Evolutionary conservation across 1,140 invertebrate genomes (phyloP), one percentile per base, ranked within the genome.

Genomic region (Drosophila miranda): DNA sequence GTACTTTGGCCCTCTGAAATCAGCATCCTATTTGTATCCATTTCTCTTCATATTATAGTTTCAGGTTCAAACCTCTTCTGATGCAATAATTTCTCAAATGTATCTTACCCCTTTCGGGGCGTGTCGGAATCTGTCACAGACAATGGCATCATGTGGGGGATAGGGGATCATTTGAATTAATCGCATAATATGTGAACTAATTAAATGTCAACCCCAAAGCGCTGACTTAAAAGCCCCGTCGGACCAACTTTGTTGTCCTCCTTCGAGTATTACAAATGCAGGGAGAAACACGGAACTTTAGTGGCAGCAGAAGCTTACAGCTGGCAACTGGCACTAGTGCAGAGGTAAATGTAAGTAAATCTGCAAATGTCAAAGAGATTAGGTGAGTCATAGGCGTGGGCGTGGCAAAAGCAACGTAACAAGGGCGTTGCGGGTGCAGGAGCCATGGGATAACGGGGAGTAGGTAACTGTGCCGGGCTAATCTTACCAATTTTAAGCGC

Each of bases 401-500:
- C 71, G 55, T 54, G 62, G 62, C 48, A 38, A 38, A 11, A 11
- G 34, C 11, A 38, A 13, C 34, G 34, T 38, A 38, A 38, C 34
- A 13, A 5, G 34, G 11, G 34, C 2, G 34, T 9, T 38, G 34
- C 26, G n/a, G 34, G 41, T n/a, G 26, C 8, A 5, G 4, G 23
- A 5, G 23, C 13, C 4, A 50, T 3, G 8, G 50, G 16, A 16
- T 3, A 6, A 23, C 7, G 1, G 42, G 30, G 7, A 16, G 34
- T 28, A 13, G 21, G 62, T 38, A 60, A 54, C 69, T 51, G 59
- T 68, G 78, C 78, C 23, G 6, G 59, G 75, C 77, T 87, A 86
- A 86, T 86, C 82, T 87, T 84, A 81, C 81, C 81, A 86, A 87
- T 86, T 87, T 84, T 75, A 78, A 71, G 81, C 68, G 77, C 73